Conservation (phyloP, 92 coral and sea anemone genomes). For the Scolanthus callimorphus region DNA sequence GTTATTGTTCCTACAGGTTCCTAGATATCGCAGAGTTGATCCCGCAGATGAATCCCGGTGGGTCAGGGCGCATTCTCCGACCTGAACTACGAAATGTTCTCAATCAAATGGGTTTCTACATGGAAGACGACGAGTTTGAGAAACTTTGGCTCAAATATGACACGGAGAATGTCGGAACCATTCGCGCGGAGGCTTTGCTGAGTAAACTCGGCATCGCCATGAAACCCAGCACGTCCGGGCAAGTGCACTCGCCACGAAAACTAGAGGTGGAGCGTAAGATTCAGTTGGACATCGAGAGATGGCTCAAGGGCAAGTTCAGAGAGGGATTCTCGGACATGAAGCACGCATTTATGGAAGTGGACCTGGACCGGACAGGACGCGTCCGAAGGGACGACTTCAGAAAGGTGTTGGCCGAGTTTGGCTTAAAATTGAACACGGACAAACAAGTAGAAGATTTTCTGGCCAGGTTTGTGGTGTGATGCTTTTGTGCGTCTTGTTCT, state of each 20-base stretch:
- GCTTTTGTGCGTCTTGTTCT: not conserved
- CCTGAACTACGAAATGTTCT: constrained; percentile 96
- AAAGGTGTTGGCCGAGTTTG: constrained; percentile 81
- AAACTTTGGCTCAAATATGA: constrained; percentile 99
- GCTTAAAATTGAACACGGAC: constrained; percentile 66
- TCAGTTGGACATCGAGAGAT: constrained; percentile 79
- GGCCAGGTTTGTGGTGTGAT: constrained; percentile 57
- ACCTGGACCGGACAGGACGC: constrained; percentile 89
- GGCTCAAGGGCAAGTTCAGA: constrained; percentile 90
- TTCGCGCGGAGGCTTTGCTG: constrained; percentile 80
- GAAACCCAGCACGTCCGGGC: constrained; percentile 53
- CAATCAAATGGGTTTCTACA: constrained; percentile 91
- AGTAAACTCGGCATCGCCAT: constrained; percentile 82
- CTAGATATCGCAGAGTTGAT: constrained; percentile 91
- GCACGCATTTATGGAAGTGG: constrained; percentile 95
- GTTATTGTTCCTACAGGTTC: no score
- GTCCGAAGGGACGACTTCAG: constrained; percentile 80
- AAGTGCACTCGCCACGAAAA: constrained; percentile 74
- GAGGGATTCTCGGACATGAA: constrained; percentile 98
- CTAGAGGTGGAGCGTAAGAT: constrained; percentile 80
- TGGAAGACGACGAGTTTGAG: constrained; percentile 96
- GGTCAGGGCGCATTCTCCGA: constrained; percentile 85
- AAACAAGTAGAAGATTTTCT: constrained; percentile 93
- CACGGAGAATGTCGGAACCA: constrained; percentile 91
- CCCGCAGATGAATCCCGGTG: constrained; percentile 97